Base-by-base conservation (phyloP, 2,797 vertebrate species). In the Calcarius lapponicus region DNA sequence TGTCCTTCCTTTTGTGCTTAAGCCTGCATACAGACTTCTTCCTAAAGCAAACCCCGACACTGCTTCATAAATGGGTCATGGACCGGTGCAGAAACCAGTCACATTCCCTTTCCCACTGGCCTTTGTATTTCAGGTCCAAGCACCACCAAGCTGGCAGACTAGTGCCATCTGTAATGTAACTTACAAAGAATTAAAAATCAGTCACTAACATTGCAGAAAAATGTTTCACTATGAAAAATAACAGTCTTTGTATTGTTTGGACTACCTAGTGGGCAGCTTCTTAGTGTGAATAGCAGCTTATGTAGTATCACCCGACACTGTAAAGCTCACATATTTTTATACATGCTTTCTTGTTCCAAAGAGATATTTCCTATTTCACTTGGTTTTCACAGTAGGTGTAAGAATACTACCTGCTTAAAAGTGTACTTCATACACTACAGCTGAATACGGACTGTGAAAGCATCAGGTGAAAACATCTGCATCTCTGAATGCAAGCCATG, bases 301-400 rank as follows among this genome's bases (percentile, higher is more conserved):
- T 15, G 29, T 34, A 47, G 29, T 31, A 76, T 10, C 36, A 9
- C 19, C 12, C 13, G 26, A 69, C n/a, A 29, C 29, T 74, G 74
- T 15, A 88, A 70, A 88, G 29, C 6, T 50, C 3, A 8, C 24
- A 6, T 25, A 62, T 73, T 83, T 83, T 93, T 24, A 71, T 47
- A 47, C 1, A 4, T 3, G 7, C 40, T 48, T 53, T 93, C 50
- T 88, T 92, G 69, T 74, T 94, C 29, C 25, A 75, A 80, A 86
- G 82, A 89, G 17, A 7, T 50, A 80, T 54, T 84, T 89, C 51
- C 48, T 65, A 64, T 92, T 96, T 96, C 38, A 72, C 82, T 70
- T 67, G 58, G 17, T 66, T 96, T 95, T 80, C 42, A 86, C 15
- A 88, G 73, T 8, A 85, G 29, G 73, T 89, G 21, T 72, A 80